Evolutionary conservation across 1,140 invertebrate species (phyloP).

Genomic region (Platorchestia sp.): DNA sequence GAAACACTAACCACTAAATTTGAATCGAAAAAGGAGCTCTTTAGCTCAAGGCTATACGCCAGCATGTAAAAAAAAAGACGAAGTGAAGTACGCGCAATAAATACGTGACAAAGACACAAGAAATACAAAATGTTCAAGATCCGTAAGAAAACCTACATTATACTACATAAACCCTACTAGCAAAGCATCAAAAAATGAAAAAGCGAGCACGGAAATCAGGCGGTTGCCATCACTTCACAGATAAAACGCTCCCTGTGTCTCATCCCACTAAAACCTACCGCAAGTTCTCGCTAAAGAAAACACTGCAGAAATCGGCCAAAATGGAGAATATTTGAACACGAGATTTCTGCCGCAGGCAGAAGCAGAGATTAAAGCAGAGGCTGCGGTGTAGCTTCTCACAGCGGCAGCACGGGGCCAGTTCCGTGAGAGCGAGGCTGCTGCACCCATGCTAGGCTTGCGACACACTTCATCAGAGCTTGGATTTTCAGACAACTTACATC

Average conservation of each 20-base stretch:
- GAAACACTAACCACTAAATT: background rate
- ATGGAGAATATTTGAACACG: background rate
- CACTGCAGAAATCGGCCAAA: background rate
- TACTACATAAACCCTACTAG: background rate
- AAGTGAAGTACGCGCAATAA: background rate
- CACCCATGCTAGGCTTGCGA: no score
- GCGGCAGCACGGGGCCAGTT: no score
- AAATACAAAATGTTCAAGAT: background rate
- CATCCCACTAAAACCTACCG: background rate
- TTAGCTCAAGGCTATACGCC: background rate
- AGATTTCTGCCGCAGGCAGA: background rate
- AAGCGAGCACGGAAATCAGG: background rate
- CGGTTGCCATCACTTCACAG: background rate
- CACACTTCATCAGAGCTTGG: no score
- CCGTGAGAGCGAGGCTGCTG: no score
- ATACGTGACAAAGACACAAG: background rate
- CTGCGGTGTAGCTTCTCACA: no score
- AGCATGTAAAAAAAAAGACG: background rate
- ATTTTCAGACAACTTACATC: no score
- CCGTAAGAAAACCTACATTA: background rate
- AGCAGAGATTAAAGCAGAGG: background rate
- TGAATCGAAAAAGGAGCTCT: background rate
- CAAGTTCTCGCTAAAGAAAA: background rate
- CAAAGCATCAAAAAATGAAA: background rate
- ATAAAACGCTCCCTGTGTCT: background rate